A percentile compares a stretch with the other conserved stretches of the same genome.
phyloP scores from a whole-genome alignment of 2,113 vertebrate genomes.

The Ondatra zibethicus region DNA sequence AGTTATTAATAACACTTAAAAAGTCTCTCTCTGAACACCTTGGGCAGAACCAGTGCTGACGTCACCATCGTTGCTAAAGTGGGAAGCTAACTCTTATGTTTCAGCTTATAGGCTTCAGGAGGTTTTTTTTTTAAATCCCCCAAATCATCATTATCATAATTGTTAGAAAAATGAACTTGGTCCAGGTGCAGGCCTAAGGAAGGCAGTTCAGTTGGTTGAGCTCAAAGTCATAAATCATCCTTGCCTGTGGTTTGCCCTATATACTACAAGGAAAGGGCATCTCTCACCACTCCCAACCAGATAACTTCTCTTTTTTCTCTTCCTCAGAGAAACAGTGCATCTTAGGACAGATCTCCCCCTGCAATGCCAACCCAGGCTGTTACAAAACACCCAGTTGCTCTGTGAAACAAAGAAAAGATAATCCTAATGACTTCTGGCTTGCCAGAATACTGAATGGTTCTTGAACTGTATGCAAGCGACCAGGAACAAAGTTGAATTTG shows the following conservation, averaged over 20 bases:
- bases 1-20: slow-evolving; percentile 66
- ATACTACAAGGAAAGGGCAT: slow-evolving; percentile 51
- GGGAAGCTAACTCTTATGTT: slow-evolving; percentile 63
- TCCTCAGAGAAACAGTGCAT: slow-evolving; percentile 76
- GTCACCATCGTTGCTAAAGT: slow-evolving; percentile 75
- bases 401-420: slow-evolving; percentile 82
- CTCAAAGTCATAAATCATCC: slow-evolving; percentile 60
- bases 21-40: slow-evolving; percentile 80
- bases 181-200: slow-evolving; percentile 83
- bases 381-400: slow-evolving; percentile 80
- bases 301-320: slow-evolving; percentile 54
- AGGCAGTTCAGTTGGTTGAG: slow-evolving; percentile 78
- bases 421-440: slow-evolving; percentile 76
- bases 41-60: slow-evolving; percentile 70
- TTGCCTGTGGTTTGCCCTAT: slow-evolving; percentile 60
- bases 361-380: slow-evolving; percentile 68
- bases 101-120: slow-evolving; percentile 75
- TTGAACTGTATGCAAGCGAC: slow-evolving; percentile 74
- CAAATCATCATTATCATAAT: slow-evolving; percentile 64
- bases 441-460: slow-evolving; percentile 74
- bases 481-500: slow-evolving; percentile 71
- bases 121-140: slow-evolving; percentile 51
- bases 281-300: slow-evolving; percentile 50
- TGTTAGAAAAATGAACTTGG: slow-evolving; percentile 81
- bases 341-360: slow-evolving; percentile 73